Evolutionary conservation across 2,888 invertebrate species (phyloP), one percentile per base, ranked within the genome.

Genomic region (Drosophila mimica): DNA sequence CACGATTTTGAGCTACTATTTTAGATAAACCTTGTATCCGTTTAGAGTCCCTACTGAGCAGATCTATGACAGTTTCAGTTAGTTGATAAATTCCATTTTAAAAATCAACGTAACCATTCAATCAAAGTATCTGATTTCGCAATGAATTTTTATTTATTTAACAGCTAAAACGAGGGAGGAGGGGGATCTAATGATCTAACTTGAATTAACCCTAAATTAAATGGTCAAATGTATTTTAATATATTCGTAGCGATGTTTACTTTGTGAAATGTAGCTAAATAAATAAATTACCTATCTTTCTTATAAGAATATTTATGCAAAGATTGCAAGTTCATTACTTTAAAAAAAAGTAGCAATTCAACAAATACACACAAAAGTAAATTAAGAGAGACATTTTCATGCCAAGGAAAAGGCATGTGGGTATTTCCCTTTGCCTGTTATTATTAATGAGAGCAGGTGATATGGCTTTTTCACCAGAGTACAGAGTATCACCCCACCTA

Each of bases 1-100:
- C 7, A 31, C 28, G n/a, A 62, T 74, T 81, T 68, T 59, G 70
- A 81, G 54, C 52, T n/a, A 15, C 8, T 7, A 53, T 64, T 43
- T 28, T 28, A 11, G 8, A 2, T 13, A 13, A 53, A 33, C 25
- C 40, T 4, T 52, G 30, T 11, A 17, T 25, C 8, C 43, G 20
- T 13, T 7, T 20, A 40, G 4, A 11, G n/a, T 9, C 11, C 5
- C 20, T 20, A 20, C 40, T 40, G 0, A 4, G 2, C 25, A 25
- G 25, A 25, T 1, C 25, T 25, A 25, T 2, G 25, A 25, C 25
- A 25, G 1, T 25, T n/a, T n/a, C 5, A n/a, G 40, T 4, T 36
- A 6, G 7, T 36, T 15, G 6, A 3, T 36, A 7, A 38, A 38
- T 17, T 38, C 17, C 0, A 17, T 17, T 6, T 6, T 6, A 31